A percentile compares a stretch with the other conserved stretches of the same genome.
phyloP scores from a whole-genome alignment of 2,113 vertebrate species.

The Strigops habroptila region DNA sequence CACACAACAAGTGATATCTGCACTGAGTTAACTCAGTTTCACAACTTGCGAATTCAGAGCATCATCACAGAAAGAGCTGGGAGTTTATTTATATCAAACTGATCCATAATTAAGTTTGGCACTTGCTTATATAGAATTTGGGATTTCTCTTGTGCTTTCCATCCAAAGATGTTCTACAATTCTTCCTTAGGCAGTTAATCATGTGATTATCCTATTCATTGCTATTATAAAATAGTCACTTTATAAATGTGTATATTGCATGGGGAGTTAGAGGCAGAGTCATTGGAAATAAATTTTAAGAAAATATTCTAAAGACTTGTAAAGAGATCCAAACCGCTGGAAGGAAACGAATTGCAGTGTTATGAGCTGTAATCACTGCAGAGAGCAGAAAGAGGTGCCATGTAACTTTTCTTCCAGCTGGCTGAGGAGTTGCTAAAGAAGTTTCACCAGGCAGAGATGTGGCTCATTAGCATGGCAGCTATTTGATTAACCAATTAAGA shows the following conservation, averaged over 20 bases:
- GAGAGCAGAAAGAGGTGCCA: neutral
- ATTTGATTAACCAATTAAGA: slow-evolving; percentile 28
- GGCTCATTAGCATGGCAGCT: neutral
- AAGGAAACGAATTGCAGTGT: neutral
- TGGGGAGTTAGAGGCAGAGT: neutral
- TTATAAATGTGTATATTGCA: neutral
- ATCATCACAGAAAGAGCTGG: neutral
- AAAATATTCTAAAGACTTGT: neutral
- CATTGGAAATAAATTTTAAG: neutral
- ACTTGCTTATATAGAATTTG: neutral
- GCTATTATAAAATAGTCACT: neutral
- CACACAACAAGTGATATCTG: neutral
- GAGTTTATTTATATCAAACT: neutral
- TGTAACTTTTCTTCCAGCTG: neutral
- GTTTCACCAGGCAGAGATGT: neutral
- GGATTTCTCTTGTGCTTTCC: neutral
- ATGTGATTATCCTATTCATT: neutral
- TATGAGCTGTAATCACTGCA: neutral
- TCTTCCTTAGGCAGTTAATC: neutral
- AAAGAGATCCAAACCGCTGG: neutral
- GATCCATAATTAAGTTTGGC: neutral
- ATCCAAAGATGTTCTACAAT: neutral
- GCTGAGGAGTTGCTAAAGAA: neutral
- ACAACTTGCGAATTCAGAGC: neutral
- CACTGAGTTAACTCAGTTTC: neutral